Evolutionary conservation across 1,140 invertebrate genomes (phyloP).

Genomic region (Drosophila bocqueti): DNA sequence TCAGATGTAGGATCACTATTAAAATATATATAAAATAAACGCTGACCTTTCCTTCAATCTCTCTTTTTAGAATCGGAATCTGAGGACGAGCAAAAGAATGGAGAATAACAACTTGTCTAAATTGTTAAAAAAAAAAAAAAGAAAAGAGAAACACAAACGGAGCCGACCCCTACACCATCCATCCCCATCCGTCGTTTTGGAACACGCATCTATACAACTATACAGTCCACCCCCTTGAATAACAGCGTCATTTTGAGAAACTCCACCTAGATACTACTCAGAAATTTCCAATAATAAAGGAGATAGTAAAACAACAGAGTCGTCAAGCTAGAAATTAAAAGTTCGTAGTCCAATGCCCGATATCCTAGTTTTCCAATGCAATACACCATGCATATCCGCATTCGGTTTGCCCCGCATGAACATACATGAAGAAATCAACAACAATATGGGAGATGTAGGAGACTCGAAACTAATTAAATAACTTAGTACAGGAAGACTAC

Average conservation of each 20-base stretch:
- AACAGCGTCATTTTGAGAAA: slow-evolving; percentile 29
- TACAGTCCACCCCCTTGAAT: slow-evolving; percentile 22
- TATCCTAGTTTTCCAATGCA: slow-evolving; percentile 21
- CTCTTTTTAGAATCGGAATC: slow-evolving; percentile 80
- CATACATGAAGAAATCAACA: background rate
- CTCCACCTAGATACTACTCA: slow-evolving; percentile 40
- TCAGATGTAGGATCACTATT: background rate
- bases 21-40: background rate
- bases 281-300: slow-evolving; percentile 44
- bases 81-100: slow-evolving; percentile 82
- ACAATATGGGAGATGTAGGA: background rate
- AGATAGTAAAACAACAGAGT: slow-evolving; percentile 33
- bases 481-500: background rate
- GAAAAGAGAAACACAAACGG: slow-evolving; percentile 38
- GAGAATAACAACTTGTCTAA: slow-evolving; percentile 61
- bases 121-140: slow-evolving; percentile 11
- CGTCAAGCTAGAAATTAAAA: slow-evolving; percentile 34
- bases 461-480: background rate
- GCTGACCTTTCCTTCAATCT: background rate
- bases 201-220: slow-evolving; percentile 39
- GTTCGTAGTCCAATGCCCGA: slow-evolving; percentile 13
- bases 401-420: slow-evolving; percentile 6
- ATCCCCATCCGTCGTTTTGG: slow-evolving; percentile 35
- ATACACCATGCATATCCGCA: background rate
- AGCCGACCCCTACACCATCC: slow-evolving; percentile 33